A percentile compares a stretch with the other conserved stretches of the same genome.
Evolutionary conservation across 30 jellyfish, hydroid and myxozoan genomes (phyloP).

Genomic region (Clytia hemisphaerica): DNA sequence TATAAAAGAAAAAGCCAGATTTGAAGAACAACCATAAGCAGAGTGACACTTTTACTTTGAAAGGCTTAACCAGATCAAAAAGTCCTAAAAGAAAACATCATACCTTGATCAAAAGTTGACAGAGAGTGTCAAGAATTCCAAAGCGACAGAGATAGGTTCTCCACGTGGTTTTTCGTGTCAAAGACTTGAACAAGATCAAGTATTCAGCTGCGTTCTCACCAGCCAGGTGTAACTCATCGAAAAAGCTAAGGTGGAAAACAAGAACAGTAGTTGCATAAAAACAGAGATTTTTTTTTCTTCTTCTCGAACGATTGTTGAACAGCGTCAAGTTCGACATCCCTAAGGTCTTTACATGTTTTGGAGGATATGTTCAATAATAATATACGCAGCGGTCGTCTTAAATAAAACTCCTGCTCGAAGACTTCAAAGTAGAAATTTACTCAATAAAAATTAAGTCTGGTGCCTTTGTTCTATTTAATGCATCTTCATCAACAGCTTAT

Average conservation of each 20-base stretch:
- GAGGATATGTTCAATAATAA: no score
- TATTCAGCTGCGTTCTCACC: slow-evolving; percentile 83
- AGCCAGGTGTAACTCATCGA: slow-evolving; percentile 52
- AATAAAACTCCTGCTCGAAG: no score
- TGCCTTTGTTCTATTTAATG: no score
- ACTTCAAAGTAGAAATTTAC: not conserved
- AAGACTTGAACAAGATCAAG: slow-evolving; percentile 41
- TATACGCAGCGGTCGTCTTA: no score
- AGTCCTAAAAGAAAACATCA: not conserved
- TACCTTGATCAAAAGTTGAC: slow-evolving; percentile 59
- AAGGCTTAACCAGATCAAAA: not conserved
- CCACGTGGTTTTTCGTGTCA: slow-evolving; percentile 53
- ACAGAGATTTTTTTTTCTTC: no score
- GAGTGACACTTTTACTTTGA: no score
- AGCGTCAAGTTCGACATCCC: no score
- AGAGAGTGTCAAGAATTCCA: slow-evolving; percentile 52
- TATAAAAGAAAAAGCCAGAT: not conserved
- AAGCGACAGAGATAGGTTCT: slow-evolving; percentile 49
- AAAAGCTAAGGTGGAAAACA: slow-evolving; percentile 34
- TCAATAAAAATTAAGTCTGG: no score
- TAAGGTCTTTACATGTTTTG: no score
- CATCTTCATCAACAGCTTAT: no score
- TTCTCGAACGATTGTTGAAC: no score
- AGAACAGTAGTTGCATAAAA: no score
- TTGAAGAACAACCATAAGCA: not conserved